Percentiles rank a stretch among this genome's conserved stretches.
Conservation (phyloP, 2,888 invertebrate species). For the Xestia ashworthii region DNA sequence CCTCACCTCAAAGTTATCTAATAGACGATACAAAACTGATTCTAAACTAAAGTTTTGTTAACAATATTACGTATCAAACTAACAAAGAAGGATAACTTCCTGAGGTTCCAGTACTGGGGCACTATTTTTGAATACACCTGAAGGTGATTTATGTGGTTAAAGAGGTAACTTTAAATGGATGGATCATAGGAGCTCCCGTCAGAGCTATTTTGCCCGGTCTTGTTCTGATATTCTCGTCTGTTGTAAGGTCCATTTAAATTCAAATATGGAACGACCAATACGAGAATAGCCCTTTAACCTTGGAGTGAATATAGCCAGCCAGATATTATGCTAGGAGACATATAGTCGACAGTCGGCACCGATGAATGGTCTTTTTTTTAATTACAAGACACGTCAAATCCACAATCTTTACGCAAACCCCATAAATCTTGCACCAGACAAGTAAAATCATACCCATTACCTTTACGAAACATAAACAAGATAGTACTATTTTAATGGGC, state of each 20-base stretch:
- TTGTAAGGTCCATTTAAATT: neutral
- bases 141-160: constrained; percentile 7
- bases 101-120: constrained; percentile 3
- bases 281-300: neutral
- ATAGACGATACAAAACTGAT: constrained; percentile 34
- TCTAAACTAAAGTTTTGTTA: constrained; percentile 31
- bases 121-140: constrained; percentile 6
- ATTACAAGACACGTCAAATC: constrained; percentile 10
- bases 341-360: neutral
- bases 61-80: constrained; percentile 39
- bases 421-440: constrained; percentile 32
- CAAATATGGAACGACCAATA: neutral
- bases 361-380: constrained; percentile 31
- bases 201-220: neutral
- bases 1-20: constrained; percentile 36
- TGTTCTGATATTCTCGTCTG: neutral
- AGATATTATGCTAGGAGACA: neutral
- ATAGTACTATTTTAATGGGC: constrained; percentile 59
- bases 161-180: neutral
- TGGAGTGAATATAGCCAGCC: neutral
- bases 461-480: constrained; percentile 58
- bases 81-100: constrained; percentile 32
- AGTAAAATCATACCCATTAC: constrained; percentile 45
- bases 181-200: neutral
- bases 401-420: constrained; percentile 7